phyloP scores from a whole-genome alignment of 2,113 vertebrate genomes.

The Sardina pilchardus region DNA sequence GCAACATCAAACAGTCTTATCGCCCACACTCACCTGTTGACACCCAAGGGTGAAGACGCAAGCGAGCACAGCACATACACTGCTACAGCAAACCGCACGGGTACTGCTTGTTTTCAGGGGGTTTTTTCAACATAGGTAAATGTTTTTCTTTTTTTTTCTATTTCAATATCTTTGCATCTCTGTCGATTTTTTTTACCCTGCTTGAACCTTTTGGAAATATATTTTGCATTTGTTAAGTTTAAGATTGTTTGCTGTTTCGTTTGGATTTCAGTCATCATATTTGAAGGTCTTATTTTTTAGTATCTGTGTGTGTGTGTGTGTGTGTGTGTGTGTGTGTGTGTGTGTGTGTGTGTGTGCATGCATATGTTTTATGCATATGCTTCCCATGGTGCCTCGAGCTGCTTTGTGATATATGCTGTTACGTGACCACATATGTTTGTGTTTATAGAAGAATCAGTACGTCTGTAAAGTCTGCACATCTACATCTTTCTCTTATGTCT shows the following conservation, averaged over 20 bases:
- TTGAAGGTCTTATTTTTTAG: not conserved
- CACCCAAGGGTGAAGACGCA: constrained; percentile 70
- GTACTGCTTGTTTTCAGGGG: constrained; percentile 28
- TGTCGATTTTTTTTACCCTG: constrained; percentile 12
- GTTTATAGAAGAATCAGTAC: not conserved
- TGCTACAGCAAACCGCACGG: constrained; percentile 24
- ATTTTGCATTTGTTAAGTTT: not conserved
- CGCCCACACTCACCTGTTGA: constrained; percentile 85
- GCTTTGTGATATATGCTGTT: not conserved
- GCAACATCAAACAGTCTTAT: constrained; percentile 89
- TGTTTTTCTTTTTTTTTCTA: constrained; percentile 8
- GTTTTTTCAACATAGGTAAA: not conserved
- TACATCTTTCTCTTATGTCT: not conserved
- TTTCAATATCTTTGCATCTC: constrained; percentile 27
- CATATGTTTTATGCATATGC: not conserved
- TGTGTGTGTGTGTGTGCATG: too few species aligned
- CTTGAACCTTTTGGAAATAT: not conserved
- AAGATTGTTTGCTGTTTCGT: not conserved
- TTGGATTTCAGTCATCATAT: not conserved
- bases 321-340: not conserved
- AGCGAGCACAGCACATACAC: constrained; percentile 47
- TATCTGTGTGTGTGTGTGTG: not conserved
- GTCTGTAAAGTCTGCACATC: not conserved
- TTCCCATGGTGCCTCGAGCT: not conserved
- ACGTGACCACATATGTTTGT: not conserved